Evolutionary conservation across 2,888 invertebrate species (phyloP).

Genomic region (Ditula angustiorana): DNA sequence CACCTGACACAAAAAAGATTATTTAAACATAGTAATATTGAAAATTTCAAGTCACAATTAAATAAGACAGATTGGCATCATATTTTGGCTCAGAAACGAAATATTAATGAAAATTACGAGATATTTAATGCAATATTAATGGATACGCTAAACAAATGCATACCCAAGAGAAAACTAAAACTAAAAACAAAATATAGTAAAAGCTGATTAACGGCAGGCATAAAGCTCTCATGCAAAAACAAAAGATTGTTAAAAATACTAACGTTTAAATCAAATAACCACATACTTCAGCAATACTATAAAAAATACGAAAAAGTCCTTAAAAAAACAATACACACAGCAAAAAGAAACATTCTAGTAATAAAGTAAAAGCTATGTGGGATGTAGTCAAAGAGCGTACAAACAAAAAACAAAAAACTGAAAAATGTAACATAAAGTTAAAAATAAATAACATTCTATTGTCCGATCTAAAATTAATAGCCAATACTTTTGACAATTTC

Average conservation of each 20-base stretch:
- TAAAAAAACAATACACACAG: constrained; percentile 24
- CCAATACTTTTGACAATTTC: not conserved
- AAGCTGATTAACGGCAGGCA: too few relatives aligned
- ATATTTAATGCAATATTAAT: too few relatives aligned
- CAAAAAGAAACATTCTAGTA: constrained; percentile 32
- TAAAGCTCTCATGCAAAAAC: too few relatives aligned
- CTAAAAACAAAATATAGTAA: too few relatives aligned
- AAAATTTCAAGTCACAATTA: too few relatives aligned
- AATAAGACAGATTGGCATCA: too few relatives aligned
- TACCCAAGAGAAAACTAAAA: too few relatives aligned
- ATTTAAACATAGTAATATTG: too few relatives aligned
- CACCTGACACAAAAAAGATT: too few relatives aligned
- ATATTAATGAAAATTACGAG: too few relatives aligned
- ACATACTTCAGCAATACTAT: constrained; percentile 28
- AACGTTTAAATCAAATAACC: constrained; percentile 10
- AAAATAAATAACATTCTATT: constrained; percentile 5
- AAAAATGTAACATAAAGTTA: constrained; percentile 24
- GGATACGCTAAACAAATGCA: too few relatives aligned
- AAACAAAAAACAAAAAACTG: constrained; percentile 23
- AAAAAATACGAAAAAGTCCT: constrained; percentile 39
- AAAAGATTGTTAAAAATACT: constrained; percentile 39
- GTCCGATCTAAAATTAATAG: not conserved
- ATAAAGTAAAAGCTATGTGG: constrained; percentile 41
- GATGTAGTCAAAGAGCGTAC: constrained; percentile 32
- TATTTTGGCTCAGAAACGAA: too few relatives aligned